A percentile compares a stretch with the other conserved stretches of the same genome.
Conservation (phyloP, 2,113 vertebrate species). For the Plectropomus leopardus region DNA sequence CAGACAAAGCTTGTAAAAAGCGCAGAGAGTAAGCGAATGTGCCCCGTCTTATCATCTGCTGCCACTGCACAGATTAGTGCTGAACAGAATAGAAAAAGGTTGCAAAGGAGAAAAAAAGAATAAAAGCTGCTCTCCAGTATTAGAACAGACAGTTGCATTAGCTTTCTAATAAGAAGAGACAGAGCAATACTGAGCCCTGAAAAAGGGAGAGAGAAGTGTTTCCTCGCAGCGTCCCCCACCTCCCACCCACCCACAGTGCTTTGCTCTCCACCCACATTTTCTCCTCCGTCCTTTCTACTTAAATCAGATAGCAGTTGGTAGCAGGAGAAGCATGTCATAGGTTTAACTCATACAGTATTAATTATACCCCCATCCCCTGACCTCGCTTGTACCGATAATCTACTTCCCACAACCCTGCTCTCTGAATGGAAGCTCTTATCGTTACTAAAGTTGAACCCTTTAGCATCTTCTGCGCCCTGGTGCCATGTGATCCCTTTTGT, state of each 20-base stretch:
- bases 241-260: constrained; percentile 56
- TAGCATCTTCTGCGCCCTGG: constrained; percentile 52
- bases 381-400: constrained; percentile 79
- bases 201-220: constrained; percentile 68
- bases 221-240: constrained; percentile 40
- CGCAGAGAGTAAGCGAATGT: constrained; percentile 72
- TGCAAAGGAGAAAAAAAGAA: constrained; percentile 64
- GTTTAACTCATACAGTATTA: constrained; percentile 84
- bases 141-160: constrained; percentile 89
- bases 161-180: constrained; percentile 86
- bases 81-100: constrained; percentile 80
- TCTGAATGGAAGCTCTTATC: constrained; percentile 71
- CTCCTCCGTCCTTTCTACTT: constrained; percentile 64
- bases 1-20: constrained; percentile 65
- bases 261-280: constrained; percentile 58
- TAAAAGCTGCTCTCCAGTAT: constrained; percentile 85
- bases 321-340: constrained; percentile 79
- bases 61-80: constrained; percentile 83
- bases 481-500: constrained; percentile 67
- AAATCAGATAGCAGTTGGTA: constrained; percentile 71
- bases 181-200: constrained; percentile 80
- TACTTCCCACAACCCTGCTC: constrained; percentile 71
- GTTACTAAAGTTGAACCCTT: constrained; percentile 61
- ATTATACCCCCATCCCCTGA: constrained; percentile 78
- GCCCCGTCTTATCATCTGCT: constrained; percentile 80